Evolutionary conservation across 1,140 invertebrate genomes (phyloP), one percentile per base, ranked within the genome.

Genomic region (Eciton burchellii): DNA sequence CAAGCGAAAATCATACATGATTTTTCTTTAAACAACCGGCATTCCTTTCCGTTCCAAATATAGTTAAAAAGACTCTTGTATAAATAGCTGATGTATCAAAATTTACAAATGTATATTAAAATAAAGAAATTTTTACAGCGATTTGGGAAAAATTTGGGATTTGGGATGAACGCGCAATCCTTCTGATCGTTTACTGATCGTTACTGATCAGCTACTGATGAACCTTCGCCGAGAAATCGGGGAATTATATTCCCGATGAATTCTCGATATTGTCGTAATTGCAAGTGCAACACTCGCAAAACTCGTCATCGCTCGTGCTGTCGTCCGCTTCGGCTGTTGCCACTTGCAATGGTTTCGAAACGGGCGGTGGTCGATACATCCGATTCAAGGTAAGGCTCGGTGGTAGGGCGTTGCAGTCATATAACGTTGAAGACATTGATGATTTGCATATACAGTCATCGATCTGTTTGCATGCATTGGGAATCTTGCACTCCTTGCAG

Each of bases 231-330:
- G n/a, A n/a, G n/a, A n/a, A n/a, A n/a, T 41, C 9, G 9, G 1
- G 21, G 6, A 24, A 66, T 68, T 29, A 56, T 14, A 41, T 65
- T 29, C 2, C 3, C 5, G 12, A 57, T 68, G 2, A 79, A 45
- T 43, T 41, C 21, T 85, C 71, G 14, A 26, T 84, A 5, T 83
- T 56, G 41, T 84, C 70, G 21, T 81, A 85, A 21, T 82, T 71
- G 49, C 90, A 90, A 60, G 83, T 66, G 56, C 83, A 84, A 66
- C 90, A 92, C 49, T 90, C 90, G 29, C 87, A 89, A 73, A 87
- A 92, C 47, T 92, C 90, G 0, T 92, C 90, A 3, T 89, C 85
- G 43, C 81, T 84, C 0, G 60, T 84, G 6, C 24, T 73, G 12
- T 74, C 52, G 11, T 86, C n/a, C 5, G 35, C 29, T 59, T 49